Evolutionary conservation across 2,888 invertebrate species (phyloP).

Genomic region (Aphrophora alni): DNA sequence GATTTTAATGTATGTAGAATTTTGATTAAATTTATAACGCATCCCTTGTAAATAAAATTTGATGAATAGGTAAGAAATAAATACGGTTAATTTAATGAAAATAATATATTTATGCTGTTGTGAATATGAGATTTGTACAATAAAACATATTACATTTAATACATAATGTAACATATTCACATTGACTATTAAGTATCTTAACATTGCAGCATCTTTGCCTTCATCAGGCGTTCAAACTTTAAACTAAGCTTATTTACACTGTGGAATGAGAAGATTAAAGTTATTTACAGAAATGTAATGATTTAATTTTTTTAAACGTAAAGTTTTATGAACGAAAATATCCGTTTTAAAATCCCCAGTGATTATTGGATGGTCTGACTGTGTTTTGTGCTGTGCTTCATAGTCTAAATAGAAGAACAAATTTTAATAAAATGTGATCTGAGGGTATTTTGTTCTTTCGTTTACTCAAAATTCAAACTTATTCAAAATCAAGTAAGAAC

Average conservation of each 20-base stretch:
- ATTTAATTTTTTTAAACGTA: neutral
- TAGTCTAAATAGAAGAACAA: neutral
- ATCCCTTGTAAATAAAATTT: too few species aligned
- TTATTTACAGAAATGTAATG: neutral
- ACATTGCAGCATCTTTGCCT: neutral
- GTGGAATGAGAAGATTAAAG: neutral
- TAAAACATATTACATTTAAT: neutral
- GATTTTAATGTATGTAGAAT: too few species aligned
- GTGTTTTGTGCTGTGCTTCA: neutral
- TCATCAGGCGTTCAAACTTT: neutral
- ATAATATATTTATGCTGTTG: neutral
- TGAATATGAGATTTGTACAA: neutral
- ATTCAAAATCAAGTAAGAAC: too few species aligned
- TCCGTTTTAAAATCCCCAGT: too few species aligned
- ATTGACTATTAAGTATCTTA: neutral
- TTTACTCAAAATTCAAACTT: too few species aligned
- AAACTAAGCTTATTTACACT: neutral
- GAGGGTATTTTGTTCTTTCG: neutral
- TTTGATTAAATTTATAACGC: too few species aligned
- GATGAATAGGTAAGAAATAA: too few species aligned
- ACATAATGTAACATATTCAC: neutral
- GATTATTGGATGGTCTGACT: neutral
- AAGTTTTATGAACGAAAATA: neutral
- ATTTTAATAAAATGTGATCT: neutral
- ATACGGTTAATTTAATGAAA: neutral